phyloP scores from a whole-genome alignment of 2,888 invertebrate species.

The Sinopyrophorus schimmeli region DNA sequence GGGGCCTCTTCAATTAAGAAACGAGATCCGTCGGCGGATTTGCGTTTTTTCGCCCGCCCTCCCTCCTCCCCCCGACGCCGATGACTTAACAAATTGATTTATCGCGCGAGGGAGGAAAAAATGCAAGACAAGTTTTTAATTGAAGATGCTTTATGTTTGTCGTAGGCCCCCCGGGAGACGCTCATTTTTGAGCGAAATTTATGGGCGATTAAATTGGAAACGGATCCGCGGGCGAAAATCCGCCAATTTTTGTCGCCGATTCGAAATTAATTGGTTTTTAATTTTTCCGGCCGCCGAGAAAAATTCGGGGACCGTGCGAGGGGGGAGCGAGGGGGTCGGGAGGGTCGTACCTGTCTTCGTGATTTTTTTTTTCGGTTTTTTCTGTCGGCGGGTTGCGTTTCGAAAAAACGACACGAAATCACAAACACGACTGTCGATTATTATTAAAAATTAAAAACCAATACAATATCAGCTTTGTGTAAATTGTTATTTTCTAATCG shows the following conservation, averaged over 20 bases:
- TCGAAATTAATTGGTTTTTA: no score
- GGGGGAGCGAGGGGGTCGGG: no score
- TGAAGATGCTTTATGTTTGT: constrained; percentile 31
- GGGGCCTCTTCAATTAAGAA: no score
- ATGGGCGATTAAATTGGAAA: no score
- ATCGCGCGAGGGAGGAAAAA: constrained; percentile 26
- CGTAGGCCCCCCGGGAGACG: no score
- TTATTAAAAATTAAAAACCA: constrained; percentile 32
- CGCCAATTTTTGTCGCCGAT: no score
- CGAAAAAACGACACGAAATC: constrained; percentile 5
- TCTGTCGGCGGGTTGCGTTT: background rate
- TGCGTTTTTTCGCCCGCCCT: constrained; percentile 29
- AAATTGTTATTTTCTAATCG: constrained; percentile 29
- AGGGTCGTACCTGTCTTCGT: background rate
- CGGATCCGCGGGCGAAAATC: no score
- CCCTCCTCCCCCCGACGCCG: constrained; percentile 24
- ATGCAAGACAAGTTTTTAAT: constrained; percentile 31
- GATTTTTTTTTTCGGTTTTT: background rate
- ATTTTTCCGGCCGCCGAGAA: no score
- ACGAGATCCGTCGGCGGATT: constrained; percentile 6
- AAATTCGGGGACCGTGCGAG: no score
- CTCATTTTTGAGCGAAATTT: no score
- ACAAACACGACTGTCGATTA: constrained; percentile 18
- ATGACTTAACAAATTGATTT: constrained; percentile 33
- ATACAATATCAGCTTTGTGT: constrained; percentile 20